phyloP scores from a whole-genome alignment of 2,113 vertebrate species.

The Cairina moschata region DNA sequence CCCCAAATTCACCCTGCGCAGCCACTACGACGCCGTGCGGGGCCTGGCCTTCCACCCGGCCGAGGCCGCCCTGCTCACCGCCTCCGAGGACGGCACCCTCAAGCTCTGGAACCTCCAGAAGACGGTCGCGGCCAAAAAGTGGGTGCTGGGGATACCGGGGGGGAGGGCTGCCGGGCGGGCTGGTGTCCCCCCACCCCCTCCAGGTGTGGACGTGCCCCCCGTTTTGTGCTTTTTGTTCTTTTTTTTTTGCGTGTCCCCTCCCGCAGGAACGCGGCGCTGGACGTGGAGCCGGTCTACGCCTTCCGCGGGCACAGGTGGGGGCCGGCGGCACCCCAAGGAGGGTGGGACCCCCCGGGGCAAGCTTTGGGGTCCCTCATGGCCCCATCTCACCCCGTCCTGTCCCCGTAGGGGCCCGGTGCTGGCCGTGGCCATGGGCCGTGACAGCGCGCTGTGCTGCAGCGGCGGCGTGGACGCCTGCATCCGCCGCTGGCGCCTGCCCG shows the following conservation, averaged over 20 bases:
- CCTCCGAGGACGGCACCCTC: slow-evolving; percentile 89
- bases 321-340: too few relatives aligned
- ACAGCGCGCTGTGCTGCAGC: slow-evolving; percentile 86
- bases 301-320: slow-evolving; percentile 90
- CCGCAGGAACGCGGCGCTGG: slow-evolving; percentile 86
- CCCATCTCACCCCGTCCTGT: not conserved
- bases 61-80: slow-evolving; percentile 86
- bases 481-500: slow-evolving; percentile 89
- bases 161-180: too few relatives aligned
- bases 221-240: too few relatives aligned
- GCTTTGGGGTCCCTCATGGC: not conserved
- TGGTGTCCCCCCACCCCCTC: too few relatives aligned
- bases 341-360: too few relatives aligned
- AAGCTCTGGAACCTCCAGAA: slow-evolving; percentile 96
- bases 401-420: slow-evolving; percentile 84
- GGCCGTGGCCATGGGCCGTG: slow-evolving; percentile 82
- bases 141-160: not conserved
- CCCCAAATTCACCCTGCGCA: slow-evolving; percentile 90
- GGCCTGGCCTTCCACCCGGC: slow-evolving; percentile 89
- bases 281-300: slow-evolving; percentile 92
- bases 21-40: slow-evolving; percentile 91
- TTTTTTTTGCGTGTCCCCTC: too few relatives aligned
- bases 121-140: slow-evolving; percentile 90
- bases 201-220: too few relatives aligned
- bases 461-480: slow-evolving; percentile 84